Conservation (phyloP, 2,113 vertebrate species). For the Myocastor coypus region DNA sequence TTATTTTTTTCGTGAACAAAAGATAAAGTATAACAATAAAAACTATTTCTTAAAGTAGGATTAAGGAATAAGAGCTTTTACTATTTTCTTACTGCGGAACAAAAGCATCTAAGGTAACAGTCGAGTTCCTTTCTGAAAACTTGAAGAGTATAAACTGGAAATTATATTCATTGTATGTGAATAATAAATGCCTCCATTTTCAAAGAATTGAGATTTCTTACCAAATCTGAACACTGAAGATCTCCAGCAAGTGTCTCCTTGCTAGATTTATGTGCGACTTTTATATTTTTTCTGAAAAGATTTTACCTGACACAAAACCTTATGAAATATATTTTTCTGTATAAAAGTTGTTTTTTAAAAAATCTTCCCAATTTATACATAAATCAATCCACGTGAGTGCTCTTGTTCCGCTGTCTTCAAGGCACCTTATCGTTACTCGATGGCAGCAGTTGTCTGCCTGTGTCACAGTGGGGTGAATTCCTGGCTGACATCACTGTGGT, state of each 20-base stretch:
- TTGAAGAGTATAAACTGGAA: constrained; percentile 39
- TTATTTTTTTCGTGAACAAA: background rate
- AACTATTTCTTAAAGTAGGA: constrained; percentile 30
- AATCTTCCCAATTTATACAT: background rate
- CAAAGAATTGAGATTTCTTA: background rate
- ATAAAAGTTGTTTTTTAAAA: constrained; percentile 32
- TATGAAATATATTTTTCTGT: background rate
- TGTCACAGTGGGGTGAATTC: constrained; percentile 24
- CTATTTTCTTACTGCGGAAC: background rate
- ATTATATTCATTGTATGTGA: constrained; percentile 31
- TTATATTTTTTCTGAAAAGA: constrained; percentile 7
- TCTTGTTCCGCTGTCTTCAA: background rate
- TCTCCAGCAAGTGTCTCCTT: background rate
- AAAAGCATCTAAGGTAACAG: constrained; percentile 43
- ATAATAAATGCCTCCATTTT: background rate
- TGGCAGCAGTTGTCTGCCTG: background rate
- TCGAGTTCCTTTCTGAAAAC: constrained; percentile 17
- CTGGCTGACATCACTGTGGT: background rate
- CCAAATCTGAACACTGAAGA: background rate
- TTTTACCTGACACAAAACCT: background rate
- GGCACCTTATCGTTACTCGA: background rate
- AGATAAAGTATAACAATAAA: constrained; percentile 24
- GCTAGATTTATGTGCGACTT: background rate
- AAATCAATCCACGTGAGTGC: background rate
- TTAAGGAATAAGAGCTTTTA: constrained; percentile 57